Base-by-base conservation (phyloP, 2,888 invertebrate species). In the Tholera decimalis region DNA sequence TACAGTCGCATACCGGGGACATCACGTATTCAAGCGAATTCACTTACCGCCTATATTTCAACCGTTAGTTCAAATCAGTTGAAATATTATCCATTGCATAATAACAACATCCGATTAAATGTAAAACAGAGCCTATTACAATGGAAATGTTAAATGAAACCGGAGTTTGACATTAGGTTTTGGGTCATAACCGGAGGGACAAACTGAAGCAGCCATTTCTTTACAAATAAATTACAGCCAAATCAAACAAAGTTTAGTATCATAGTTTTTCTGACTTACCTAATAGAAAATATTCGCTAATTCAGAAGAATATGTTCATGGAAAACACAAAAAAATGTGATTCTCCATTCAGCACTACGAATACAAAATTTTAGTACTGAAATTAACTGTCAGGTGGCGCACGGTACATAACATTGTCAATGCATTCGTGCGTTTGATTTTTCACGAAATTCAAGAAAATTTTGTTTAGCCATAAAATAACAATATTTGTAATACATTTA, bases 301-400 rank as follows among this genome's bases (percentile, higher is more conserved):
- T 92, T 92, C 89, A 93, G 87, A 89, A 91, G 89, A 89, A 91
- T 90, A 85, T 85, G 91, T 88, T 95, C 94, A 95, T 95, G 90
- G 89, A 93, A 95, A 95, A 93, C 92, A 91, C 89, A 87, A 91
- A 90, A 93, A 95, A 94, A 93, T 93, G 95, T 94, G 92, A 90
- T 93, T 91, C 90, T 91, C 92, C 94, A 95, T 93, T 91, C 94
- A 93, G 91, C 92, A 94, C 95, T 94, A 95, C 94, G 94, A 95
- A 95, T 94, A 95, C 95, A 95, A 95, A 95, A 92, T 94, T 92
- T 91, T 92, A 91, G 91, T 93, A 94, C 93, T 93, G 82, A 87
- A 87, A 80, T 80, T 79, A 74, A 57, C 80, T 88, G 83, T 82
- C 69, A 91, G 93, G 85, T 87, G 88, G 92, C 91, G 88, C 80